Percentiles rank a stretch among this genome's conserved stretches.
These are phyloP conservation scores for Corythornis leucogaster DNA, from an alignment of 2,797 vertebrate genomes.

Conservation along the genomic window DNA sequence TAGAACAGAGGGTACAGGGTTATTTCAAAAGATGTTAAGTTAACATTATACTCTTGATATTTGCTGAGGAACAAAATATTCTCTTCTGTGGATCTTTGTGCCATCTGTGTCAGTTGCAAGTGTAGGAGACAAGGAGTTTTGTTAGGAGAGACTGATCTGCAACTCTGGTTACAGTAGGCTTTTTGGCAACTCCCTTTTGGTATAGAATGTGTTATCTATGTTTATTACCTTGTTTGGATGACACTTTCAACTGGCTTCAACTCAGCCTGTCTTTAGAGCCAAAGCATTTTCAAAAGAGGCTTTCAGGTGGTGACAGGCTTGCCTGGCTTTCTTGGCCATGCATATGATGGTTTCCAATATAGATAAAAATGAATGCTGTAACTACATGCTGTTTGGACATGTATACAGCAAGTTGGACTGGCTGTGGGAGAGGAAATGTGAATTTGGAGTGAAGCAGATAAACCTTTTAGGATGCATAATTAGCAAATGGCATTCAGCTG, in stretches of 20 bases:
- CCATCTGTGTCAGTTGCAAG: neutral
- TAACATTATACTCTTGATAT: neutral
- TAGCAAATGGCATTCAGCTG: neutral
- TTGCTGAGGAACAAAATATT: neutral
- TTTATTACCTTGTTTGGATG: constrained; percentile 22
- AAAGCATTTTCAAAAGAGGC: neutral
- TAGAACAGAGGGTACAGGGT: neutral
- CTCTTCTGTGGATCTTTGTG: neutral
- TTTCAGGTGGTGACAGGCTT: neutral
- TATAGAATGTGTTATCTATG: neutral
- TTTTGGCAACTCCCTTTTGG: neutral
- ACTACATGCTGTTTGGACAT: neutral
- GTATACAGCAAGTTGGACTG: neutral
- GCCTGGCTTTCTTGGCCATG: neutral
- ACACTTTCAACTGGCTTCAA: neutral
- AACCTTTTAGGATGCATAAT: neutral
- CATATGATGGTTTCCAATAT: neutral
- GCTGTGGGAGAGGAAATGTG: neutral
- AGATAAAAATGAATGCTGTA: neutral
- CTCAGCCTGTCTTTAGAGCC: neutral
- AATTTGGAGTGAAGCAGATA: neutral
- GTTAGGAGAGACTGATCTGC: neutral
- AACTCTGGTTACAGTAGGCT: neutral
- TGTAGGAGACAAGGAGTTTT: neutral
- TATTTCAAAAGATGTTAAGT: neutral